A percentile compares a stretch with the other conserved stretches of the same genome.
Evolutionary conservation across 2,113 vertebrate species (phyloP).

Genomic region (Eulemur rufifrons): DNA sequence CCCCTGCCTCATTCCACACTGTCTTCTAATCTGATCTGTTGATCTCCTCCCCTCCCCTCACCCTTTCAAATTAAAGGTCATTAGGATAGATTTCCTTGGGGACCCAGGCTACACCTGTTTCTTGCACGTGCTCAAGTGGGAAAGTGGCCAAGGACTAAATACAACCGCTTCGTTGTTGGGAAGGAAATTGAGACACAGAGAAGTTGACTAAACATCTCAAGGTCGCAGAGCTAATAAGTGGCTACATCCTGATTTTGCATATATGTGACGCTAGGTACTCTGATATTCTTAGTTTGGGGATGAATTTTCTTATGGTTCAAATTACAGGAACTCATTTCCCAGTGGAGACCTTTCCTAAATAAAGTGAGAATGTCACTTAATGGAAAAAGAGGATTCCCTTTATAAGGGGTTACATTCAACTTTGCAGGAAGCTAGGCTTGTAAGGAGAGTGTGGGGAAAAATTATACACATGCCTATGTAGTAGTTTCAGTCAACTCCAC

Average conservation of each 20-base stretch:
- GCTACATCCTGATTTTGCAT: constrained; percentile 8
- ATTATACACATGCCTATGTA: neutral
- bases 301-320: constrained; percentile 37
- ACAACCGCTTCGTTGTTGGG: constrained; percentile 55
- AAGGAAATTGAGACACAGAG: constrained; percentile 65
- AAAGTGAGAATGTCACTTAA: neutral
- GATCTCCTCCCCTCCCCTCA: constrained; percentile 68
- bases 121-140: constrained; percentile 70
- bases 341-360: constrained; percentile 33
- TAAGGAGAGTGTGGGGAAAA: neutral
- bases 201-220: constrained; percentile 48
- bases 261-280: neutral
- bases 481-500: neutral
- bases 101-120: constrained; percentile 74
- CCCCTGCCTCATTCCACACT: constrained; percentile 70
- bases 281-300: neutral
- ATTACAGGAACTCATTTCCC: constrained; percentile 31
- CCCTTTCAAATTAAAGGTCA: constrained; percentile 73
- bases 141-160: constrained; percentile 73
- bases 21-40: constrained; percentile 75
- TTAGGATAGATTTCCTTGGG: constrained; percentile 72
- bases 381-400: constrained; percentile 19
- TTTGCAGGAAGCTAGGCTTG: constrained; percentile 26
- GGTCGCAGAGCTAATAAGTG: constrained; percentile 52
- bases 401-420: neutral